Base-by-base conservation (phyloP, 2,888 invertebrate species). In the Molorchus minor region DNA sequence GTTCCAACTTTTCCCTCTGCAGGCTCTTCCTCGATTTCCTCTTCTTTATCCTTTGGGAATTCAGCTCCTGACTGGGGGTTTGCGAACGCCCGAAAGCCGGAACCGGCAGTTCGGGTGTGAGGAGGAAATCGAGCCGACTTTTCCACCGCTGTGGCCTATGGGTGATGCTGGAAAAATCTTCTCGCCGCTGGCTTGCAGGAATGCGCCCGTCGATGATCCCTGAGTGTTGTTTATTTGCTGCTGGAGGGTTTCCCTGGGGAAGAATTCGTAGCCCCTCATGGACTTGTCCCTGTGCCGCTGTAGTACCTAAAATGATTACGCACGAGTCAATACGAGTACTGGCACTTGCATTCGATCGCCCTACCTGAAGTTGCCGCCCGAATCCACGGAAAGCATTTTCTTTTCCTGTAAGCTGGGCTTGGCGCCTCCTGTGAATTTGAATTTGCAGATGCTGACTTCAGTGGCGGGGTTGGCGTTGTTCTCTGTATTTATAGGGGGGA, bases 401-500 rank as follows among this genome's bases (percentile, higher is more conserved):
- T 95, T 95, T 75, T 95, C 94, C 76, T 95, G 93, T 44, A 95
- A 77, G 57, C 90, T 90, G 0, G 95, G 95, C 67, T 93, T 93
- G 0, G 93, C 92, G 0, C 95, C 95, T 0, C 94, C 94, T 0
- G 94, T 94, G 77, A 95, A 94, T 77, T 95, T 95, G 76, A 95
- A 95, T 79, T 95, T 95, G 78, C 95, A 95, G 74, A 95, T 95
- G 62, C 80, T 80, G 13, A 81, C 94, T 79, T 93, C 92, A 0
- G 92, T 90, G 0, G 92, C 89, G 0, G 92, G 92, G 70, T 90
- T 91, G 2, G 88, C 85, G 3, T 88, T 85, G 69, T 87, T 90
- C 71, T 90, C 91, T 2, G 88, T 83, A 0, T 91, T 91, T 78
- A 92, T 88, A 0, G 93, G 92, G 0, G 93, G 93, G 66, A 93